Evolutionary conservation across 2,113 vertebrate species (phyloP).

Genomic region (Toxotes chatareus): DNA sequence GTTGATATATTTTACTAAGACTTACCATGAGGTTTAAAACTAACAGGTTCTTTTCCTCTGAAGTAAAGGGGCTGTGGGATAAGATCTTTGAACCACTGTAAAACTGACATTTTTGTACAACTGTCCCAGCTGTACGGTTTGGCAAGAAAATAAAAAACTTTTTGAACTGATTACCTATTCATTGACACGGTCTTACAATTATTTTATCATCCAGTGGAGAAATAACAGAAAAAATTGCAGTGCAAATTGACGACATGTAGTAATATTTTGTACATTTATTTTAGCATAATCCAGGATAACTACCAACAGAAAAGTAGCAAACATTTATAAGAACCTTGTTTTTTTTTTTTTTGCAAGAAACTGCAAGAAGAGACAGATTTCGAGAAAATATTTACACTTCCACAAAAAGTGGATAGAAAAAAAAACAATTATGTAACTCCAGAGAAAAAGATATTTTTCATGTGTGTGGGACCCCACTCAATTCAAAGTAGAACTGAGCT

Average conservation of each 20-base stretch:
- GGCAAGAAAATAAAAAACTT: constrained; percentile 83
- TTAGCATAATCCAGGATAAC: background rate
- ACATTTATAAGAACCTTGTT: background rate
- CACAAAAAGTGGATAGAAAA: background rate
- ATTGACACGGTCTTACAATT: background rate
- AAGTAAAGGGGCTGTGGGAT: constrained; percentile 9
- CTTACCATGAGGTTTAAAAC: constrained; percentile 63
- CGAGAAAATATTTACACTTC: constrained; percentile 60
- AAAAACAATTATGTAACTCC: background rate
- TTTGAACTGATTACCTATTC: constrained; percentile 53
- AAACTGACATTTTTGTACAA: constrained; percentile 70
- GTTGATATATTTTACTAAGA: constrained; percentile 75
- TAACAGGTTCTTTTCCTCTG: constrained; percentile 23
- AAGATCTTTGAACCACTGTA: constrained; percentile 63
- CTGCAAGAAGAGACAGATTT: background rate
- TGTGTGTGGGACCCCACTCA: constrained; percentile 3
- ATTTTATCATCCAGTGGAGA: background rate
- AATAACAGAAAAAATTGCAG: background rate
- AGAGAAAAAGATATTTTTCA: background rate
- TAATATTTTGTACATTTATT: constrained; percentile 33
- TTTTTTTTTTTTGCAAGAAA: background rate
- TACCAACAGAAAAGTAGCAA: background rate
- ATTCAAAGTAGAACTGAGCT: background rate
- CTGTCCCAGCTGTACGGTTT: constrained; percentile 77
- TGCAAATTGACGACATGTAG: background rate